Evolutionary conservation across 2,797 vertebrate species (phyloP), one percentile per base, ranked within the genome.

Genomic region (Nannoperca obscura): DNA sequence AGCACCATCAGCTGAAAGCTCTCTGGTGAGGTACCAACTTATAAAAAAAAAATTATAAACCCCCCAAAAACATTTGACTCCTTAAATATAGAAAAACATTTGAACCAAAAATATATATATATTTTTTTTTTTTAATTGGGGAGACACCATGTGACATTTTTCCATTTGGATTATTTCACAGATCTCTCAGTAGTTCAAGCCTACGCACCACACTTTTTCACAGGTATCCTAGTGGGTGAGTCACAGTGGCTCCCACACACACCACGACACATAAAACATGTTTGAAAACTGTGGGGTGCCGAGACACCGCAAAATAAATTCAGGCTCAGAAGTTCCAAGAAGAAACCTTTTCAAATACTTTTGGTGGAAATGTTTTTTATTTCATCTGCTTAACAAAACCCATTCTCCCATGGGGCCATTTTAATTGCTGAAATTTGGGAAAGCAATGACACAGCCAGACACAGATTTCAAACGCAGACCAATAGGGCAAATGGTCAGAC

Each of bases 141-240:
- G 53, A 70, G 22, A 42, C 59, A 57, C 17, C 11, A 52, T 50
- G 67, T 4, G 74, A 64, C 49, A 74, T 52, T 81, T 81, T 70
- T 30, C 30, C 53, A 76, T 61, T 79, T 74, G 49, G 78, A 70
- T 74, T 36, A 52, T 74, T 82, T 81, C n/a, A 50, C 71, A 84
- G 66, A 74, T 84, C 63, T 63, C 75, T 76, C 19, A 58, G 75
- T 62, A 4, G 62, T 74, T 78, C 22, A 65, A 81, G 59, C 85
- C 84, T 73, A 89, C 83, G 0, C 77, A 80, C 17, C 67, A 61
- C 61, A 78, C 17, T 49, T 84, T 64, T 81, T 82, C 83, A 85
- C 77, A 84, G 84, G 82, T 83, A 82, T 84, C 85, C 86, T 57
- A 52, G 80, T 71, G 83, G 22, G 70, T 78, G 87, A 87, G 77